Evolutionary conservation across 64 coral and sea anemone species (phyloP).

Genomic region (Montipora foliosa): DNA sequence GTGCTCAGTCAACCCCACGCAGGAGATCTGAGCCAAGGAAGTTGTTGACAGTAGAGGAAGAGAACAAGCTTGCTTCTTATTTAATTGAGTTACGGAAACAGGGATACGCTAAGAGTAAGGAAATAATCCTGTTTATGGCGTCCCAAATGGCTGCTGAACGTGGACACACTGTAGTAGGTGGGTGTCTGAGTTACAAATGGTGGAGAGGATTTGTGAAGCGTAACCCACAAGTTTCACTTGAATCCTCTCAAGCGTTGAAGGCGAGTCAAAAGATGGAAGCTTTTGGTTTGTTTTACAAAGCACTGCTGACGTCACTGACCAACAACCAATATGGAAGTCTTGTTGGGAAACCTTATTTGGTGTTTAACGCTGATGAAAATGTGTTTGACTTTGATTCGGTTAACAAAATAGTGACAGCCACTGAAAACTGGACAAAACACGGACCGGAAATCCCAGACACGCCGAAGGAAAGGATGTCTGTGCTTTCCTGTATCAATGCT

Average conservation of each 20-base stretch:
- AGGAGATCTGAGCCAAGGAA: background rate
- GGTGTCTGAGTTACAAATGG: constrained; percentile 26
- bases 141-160: constrained; percentile 3
- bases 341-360: background rate
- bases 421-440: background rate
- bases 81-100: constrained; percentile 20
- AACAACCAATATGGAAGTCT: constrained; percentile 18
- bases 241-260: background rate
- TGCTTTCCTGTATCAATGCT: constrained; percentile 13
- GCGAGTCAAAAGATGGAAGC: background rate
- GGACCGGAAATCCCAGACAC: background rate
- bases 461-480: constrained; percentile 9
- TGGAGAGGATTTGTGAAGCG: constrained; percentile 17
- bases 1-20: background rate
- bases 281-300: background rate
- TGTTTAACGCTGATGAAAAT: constrained; percentile 27
- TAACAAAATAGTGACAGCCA: constrained; percentile 1
- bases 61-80: constrained; percentile 6
- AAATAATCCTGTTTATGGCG: constrained; percentile 33
- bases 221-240: constrained; percentile 8
- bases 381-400: constrained; percentile 39
- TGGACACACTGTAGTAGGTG: constrained; percentile 18
- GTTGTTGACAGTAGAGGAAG: background rate
- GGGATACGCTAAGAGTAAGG: constrained; percentile 36
- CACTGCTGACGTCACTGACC: background rate